Evolutionary conservation across 1,140 invertebrate genomes (phyloP).

Genomic region (Drosophila watanabei): DNA sequence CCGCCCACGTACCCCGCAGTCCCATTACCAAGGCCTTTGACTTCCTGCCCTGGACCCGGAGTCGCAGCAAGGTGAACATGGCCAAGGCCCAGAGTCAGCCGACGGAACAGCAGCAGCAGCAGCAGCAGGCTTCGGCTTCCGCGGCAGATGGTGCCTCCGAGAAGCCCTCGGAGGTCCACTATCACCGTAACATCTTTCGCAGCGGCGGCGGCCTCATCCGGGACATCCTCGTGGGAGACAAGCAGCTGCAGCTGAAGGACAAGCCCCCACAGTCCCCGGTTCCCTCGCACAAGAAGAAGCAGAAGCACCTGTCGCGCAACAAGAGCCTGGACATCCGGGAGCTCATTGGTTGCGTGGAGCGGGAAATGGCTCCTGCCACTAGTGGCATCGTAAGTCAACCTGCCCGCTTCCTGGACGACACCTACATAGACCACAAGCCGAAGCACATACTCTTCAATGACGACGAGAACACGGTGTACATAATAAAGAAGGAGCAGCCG

Average conservation of each 20-base stretch:
- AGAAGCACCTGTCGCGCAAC: slow-evolving; percentile 71
- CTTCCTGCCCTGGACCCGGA: slow-evolving; percentile 77
- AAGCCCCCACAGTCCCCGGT: slow-evolving; percentile 64
- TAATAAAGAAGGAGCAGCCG: slow-evolving; percentile 81
- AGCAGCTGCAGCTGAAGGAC: slow-evolving; percentile 68
- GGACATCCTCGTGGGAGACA: slow-evolving; percentile 77
- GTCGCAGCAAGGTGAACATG: slow-evolving; percentile 61
- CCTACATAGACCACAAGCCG: slow-evolving; percentile 78
- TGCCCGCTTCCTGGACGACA: slow-evolving; percentile 78
- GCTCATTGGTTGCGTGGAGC: slow-evolving; percentile 72
- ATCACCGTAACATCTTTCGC: slow-evolving; percentile 79
- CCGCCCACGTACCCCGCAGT: slow-evolving; percentile 55
- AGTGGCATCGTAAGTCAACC: slow-evolving; percentile 6
- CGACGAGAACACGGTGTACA: slow-evolving; percentile 79
- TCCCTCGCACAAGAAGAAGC: slow-evolving; percentile 55
- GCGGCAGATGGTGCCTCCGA: not conserved
- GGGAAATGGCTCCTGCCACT: slow-evolving; percentile 44
- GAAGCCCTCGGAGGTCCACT: slow-evolving; percentile 62
- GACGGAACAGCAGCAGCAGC: not conserved
- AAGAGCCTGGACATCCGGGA: slow-evolving; percentile 82
- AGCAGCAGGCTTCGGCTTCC: slow-evolving; percentile 7
- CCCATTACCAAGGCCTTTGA: slow-evolving; percentile 85
- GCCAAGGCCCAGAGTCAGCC: slow-evolving; percentile 26
- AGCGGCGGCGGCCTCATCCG: slow-evolving; percentile 79
- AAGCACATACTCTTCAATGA: slow-evolving; percentile 84